Conservation (phyloP, 2,113 vertebrate species). For the Oceanites oceanicus region DNA sequence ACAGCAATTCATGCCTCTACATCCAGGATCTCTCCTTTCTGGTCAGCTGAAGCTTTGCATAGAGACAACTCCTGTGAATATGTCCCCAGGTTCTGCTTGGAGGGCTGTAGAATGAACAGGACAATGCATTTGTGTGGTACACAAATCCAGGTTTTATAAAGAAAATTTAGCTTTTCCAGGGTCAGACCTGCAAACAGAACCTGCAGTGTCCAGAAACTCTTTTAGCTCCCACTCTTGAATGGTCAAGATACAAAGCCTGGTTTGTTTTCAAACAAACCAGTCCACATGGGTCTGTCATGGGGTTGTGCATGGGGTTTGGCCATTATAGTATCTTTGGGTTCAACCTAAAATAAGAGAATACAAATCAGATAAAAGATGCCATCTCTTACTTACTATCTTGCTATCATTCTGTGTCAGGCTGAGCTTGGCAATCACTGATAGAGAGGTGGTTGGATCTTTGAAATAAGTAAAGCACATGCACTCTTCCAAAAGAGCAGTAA, state of each 20-base stretch:
- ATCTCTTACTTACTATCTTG: neutral
- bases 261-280: neutral
- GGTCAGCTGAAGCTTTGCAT: neutral
- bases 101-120: neutral
- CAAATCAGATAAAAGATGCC: neutral
- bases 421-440: neutral
- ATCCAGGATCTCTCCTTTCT: neutral
- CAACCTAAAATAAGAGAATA: neutral
- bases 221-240: neutral
- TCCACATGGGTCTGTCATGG: neutral
- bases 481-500: neutral
- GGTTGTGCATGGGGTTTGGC: neutral
- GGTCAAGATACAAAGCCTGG: neutral
- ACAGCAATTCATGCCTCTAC: neutral
- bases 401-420: neutral
- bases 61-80: neutral
- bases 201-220: neutral
- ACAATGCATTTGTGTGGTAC: rapidly evolving
- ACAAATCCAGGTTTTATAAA: neutral
- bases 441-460: neutral
- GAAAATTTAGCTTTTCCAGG: neutral
- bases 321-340: neutral
- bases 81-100: neutral
- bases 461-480: neutral
- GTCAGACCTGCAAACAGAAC: neutral